A percentile compares a stretch with the other conserved stretches of the same genome.
Evolutionary conservation across 2,113 vertebrate species (phyloP).

Genomic region (Hemibagrus wyckioides): DNA sequence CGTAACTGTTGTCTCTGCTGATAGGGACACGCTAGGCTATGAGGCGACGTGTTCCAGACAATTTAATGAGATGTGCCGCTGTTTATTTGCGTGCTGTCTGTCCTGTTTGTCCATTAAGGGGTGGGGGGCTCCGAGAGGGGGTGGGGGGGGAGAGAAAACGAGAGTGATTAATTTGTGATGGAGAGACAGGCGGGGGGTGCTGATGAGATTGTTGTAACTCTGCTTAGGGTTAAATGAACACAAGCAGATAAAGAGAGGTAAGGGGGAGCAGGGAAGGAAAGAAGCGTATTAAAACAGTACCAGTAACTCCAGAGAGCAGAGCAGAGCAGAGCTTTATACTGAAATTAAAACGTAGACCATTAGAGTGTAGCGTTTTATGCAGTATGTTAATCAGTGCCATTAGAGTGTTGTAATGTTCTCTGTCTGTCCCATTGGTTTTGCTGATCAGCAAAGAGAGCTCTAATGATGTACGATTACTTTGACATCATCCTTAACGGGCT

Average conservation of each 20-base stretch:
- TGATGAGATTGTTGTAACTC: conserved; percentile 51
- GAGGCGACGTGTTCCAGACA: conserved; percentile 76
- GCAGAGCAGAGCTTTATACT: background rate
- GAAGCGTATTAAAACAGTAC: conserved; percentile 14
- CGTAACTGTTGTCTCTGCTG: conserved; percentile 79
- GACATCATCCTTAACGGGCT: conserved; percentile 81
- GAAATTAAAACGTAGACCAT: conserved; percentile 20
- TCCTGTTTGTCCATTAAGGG: conserved; percentile 74
- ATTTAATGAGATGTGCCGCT: conserved; percentile 79
- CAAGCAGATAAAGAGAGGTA: conserved; percentile 53
- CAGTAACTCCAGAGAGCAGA: conserved; percentile 1
- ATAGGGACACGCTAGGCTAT: conserved; percentile 75
- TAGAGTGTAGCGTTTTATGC: conserved; percentile 40
- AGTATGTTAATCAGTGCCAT: conserved; percentile 48
- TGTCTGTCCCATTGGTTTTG: conserved; percentile 72
- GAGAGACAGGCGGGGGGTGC: conserved; percentile 61
- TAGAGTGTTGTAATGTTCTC: conserved; percentile 50
- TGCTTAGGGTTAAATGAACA: conserved; percentile 64
- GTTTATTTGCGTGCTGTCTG: conserved; percentile 76
- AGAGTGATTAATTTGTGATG: conserved; percentile 62
- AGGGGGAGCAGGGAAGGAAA: background rate
- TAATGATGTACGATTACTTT: conserved; percentile 84
- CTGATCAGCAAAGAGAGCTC: conserved; percentile 79
- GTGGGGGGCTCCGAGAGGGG: conserved; percentile 52
- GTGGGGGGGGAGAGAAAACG: conserved; percentile 32